phyloP scores from a whole-genome alignment of 2,113 vertebrate genomes.

The Bujurquina vittata region DNA sequence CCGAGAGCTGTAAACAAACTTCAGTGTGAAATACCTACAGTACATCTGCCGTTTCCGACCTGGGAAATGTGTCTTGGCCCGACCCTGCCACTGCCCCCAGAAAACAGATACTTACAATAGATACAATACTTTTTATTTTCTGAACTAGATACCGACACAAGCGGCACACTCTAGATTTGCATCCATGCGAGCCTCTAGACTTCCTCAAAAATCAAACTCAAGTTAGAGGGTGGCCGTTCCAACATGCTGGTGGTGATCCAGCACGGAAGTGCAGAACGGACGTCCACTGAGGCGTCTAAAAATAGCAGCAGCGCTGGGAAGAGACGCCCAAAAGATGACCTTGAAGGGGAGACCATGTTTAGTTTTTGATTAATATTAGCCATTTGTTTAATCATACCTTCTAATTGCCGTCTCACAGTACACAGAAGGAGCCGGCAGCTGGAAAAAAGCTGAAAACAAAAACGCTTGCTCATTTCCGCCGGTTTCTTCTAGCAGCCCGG shows the following conservation, averaged over 20 bases:
- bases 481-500: background rate
- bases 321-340: background rate
- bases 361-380: background rate
- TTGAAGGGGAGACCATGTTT: background rate
- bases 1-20: constrained; percentile 5
- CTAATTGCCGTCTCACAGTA: background rate
- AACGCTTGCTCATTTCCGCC: background rate
- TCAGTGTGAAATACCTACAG: background rate
- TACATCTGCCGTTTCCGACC: background rate
- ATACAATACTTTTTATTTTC: background rate
- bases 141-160: background rate
- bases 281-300: background rate
- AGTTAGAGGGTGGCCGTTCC: background rate
- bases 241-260: background rate
- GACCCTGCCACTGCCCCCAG: background rate
- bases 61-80: background rate
- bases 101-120: background rate
- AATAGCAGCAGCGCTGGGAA: background rate
- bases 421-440: background rate
- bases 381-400: background rate
- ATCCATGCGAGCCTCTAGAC: background rate
- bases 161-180: background rate
- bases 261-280: background rate
- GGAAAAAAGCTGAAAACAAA: no score
- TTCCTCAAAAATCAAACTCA: no score